Evolutionary conservation across 2,797 vertebrate species (phyloP).

Genomic region (Poeciliopsis gracilis): DNA sequence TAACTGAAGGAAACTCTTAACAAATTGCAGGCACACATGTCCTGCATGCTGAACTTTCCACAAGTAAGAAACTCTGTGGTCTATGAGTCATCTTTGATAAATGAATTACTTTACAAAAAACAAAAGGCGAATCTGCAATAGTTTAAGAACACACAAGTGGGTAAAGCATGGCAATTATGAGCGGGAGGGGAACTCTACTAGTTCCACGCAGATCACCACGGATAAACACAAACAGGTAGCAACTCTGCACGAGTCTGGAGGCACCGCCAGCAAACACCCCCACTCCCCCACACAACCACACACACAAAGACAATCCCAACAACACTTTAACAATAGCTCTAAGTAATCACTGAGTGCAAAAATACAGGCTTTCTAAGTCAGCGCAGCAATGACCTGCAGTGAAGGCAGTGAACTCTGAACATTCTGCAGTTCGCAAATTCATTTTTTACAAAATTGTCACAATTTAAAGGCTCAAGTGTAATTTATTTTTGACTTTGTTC

Average conservation of each 20-base stretch:
- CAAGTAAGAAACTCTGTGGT: neutral
- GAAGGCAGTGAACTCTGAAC: neutral
- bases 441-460: neutral
- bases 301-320: conserved; percentile 1
- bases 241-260: conserved; percentile 24
- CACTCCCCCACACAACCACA: conserved; percentile 1
- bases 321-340: conserved; percentile 40
- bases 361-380: conserved; percentile 45
- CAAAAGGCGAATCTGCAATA: conserved; percentile 16
- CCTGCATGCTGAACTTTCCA: neutral
- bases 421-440: neutral
- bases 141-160: conserved; percentile 17
- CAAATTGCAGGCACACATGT: conserved; percentile 5
- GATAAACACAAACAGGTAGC: conserved; percentile 51
- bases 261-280: conserved; percentile 4
- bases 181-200: conserved; percentile 59
- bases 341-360: conserved; percentile 53
- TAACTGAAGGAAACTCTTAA: conserved; percentile 6
- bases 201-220: conserved; percentile 32
- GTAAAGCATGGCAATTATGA: conserved; percentile 39
- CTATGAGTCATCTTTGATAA: conserved; percentile 13
- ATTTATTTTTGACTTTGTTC: neutral
- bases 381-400: conserved; percentile 6
- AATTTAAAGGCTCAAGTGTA: neutral
- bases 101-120: conserved; percentile 17